Percentiles rank a stretch among this genome's conserved stretches.
Conservation (phyloP, 2,888 invertebrate genomes). For the Lamproptera curius region DNA sequence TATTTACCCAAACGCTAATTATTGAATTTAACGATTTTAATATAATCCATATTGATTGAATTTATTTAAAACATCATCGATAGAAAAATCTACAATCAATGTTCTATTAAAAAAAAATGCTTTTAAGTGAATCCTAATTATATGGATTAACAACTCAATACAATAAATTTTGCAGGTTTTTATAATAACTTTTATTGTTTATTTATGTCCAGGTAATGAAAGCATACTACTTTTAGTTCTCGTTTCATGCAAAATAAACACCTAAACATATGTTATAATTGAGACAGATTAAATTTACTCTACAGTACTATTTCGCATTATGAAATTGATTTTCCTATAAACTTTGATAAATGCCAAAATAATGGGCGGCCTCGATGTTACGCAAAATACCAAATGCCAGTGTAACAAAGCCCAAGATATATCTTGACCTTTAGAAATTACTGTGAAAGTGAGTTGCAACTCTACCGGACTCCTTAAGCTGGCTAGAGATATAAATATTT, state of each 20-base stretch:
- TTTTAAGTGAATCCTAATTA: too few species aligned
- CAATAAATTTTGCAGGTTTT: too few species aligned
- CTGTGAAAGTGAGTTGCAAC: conserved; percentile 23
- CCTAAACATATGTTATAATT: neutral
- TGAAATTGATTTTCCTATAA: conserved; percentile 12
- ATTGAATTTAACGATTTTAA: too few species aligned
- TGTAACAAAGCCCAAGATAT: conserved; percentile 33
- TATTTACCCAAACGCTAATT: too few species aligned
- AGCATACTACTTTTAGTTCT: too few species aligned
- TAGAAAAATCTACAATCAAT: too few species aligned
- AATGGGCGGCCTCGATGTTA: conserved; percentile 22
- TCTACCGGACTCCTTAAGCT: conserved; percentile 22
- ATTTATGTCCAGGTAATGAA: too few species aligned
- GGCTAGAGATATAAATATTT: neutral
- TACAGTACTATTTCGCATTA: neutral
- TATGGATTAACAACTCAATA: too few species aligned
- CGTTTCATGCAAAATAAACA: neutral
- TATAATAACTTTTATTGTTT: too few species aligned
- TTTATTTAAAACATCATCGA: too few species aligned
- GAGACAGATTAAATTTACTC: neutral
- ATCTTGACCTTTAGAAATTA: conserved; percentile 30
- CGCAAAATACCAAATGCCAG: conserved; percentile 31
- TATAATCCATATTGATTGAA: too few species aligned
- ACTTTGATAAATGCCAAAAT: conserved; percentile 15
- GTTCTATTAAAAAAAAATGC: too few species aligned